Base-by-base conservation (phyloP, 2,113 vertebrate genomes). In the Nothocercus julius region DNA sequence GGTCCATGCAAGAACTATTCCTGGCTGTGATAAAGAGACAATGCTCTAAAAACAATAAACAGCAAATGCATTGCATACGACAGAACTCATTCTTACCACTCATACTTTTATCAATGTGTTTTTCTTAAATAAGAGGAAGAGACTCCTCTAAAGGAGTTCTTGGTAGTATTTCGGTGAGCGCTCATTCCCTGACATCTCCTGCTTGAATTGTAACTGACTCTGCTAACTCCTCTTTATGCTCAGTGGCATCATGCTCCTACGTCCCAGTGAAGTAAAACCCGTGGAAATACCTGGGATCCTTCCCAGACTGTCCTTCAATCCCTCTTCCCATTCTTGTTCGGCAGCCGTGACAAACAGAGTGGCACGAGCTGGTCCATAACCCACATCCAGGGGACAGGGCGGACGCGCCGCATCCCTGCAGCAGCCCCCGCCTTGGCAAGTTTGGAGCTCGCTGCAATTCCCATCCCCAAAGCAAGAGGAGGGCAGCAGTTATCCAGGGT, bases 281-380 rank as follows among this genome's bases (percentile, higher is more conserved):
- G 5, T 0, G 4, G 38, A n/a, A 61, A 16, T 1, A 17, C 0
- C 15, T 5, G 51, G 28, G 66, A 80, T 42, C 25, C 47, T 63
- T 78, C 53, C 61, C 80, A 36, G 59, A 4, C 59, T 20, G 4
- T 36, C n/a, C 54, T 1, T 5, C 18, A 36, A 28, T 27, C 20
- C 47, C 11, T 22, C 49, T 51, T 45, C 51, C 38, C 42, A 45
- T 24, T 18, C 7, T 4, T 58, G 68, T 54, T 34, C 56, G 15
- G 47, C 4, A 8, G 27, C 14, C 0, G 0, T 5, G 51, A 13
- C 64, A 42, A 34, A 62, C 32, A 21, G 75, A 5, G 67, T 9
- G 42, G 20, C 38, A 17, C 42, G 8, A 54, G 42, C 66, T 77
- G 8, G 28, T 85, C 27, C 64, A 40, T 12, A 13, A 0, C 24